Percentiles rank a stretch among this genome's conserved stretches.
phyloP scores from a whole-genome alignment of 2,797 vertebrate genomes.

The Sebastiscus albofasciatus region DNA sequence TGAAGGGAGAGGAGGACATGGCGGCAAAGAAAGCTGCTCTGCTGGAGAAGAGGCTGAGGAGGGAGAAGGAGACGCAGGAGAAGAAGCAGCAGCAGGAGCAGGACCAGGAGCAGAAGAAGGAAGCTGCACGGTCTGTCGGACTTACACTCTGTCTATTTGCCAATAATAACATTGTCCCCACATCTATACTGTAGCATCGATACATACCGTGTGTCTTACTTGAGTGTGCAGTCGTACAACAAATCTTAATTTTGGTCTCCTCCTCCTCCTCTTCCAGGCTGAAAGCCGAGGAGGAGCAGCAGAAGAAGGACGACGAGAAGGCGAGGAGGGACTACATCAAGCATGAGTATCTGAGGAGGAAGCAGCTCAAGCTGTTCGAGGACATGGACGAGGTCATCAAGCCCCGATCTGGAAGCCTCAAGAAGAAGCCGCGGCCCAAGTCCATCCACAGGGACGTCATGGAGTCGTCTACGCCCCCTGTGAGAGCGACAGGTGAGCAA shows the following conservation, averaged over 20 bases:
- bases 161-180: not conserved
- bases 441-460: constrained; percentile 95
- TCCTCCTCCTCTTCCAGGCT: constrained; percentile 77
- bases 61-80: constrained; percentile 92
- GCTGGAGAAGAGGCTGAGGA: constrained; percentile 92
- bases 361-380: constrained; percentile 95
- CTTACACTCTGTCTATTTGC: not conserved
- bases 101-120: constrained; percentile 92
- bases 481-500: constrained; percentile 87
- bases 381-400: constrained; percentile 95
- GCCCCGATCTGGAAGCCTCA: constrained; percentile 87
- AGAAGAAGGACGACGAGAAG: constrained; percentile 93
- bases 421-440: constrained; percentile 94
- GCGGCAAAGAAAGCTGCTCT: constrained; percentile 93
- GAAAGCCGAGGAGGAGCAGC: constrained; percentile 94
- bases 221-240: not conserved
- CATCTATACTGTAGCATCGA: not conserved
- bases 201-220: not conserved
- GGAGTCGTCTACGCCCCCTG: constrained; percentile 88
- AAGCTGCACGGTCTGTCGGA: constrained; percentile 87
- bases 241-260: not conserved
- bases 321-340: constrained; percentile 93
- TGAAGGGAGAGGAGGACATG: constrained; percentile 94
- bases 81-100: constrained; percentile 92
- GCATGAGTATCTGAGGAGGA: constrained; percentile 93